Conservation (phyloP, 2,797 vertebrate species). For the Xenopus petersii region DNA sequence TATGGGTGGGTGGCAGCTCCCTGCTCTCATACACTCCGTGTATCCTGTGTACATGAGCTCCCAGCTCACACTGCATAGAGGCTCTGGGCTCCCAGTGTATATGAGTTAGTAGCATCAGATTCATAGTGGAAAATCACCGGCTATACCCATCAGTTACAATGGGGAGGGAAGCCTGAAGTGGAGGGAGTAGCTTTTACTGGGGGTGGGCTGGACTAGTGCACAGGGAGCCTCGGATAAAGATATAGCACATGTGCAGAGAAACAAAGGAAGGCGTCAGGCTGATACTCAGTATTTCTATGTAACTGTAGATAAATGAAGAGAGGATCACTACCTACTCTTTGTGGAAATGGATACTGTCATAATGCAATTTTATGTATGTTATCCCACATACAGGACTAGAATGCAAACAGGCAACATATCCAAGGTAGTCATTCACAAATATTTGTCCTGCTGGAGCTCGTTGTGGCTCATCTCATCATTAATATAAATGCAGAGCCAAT, state of each 20-base stretch:
- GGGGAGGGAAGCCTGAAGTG: neutral
- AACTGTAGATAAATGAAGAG: too few relatives aligned
- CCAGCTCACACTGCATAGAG: neutral
- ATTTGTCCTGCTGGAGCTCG: too few relatives aligned
- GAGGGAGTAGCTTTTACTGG: neutral
- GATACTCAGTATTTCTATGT: too few relatives aligned
- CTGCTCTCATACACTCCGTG: neutral
- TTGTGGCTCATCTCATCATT: too few relatives aligned
- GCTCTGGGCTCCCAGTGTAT: neutral
- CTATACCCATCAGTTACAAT: neutral
- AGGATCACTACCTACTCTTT: too few relatives aligned
- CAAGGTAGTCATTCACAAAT: too few relatives aligned
- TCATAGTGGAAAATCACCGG: constrained; percentile 37
- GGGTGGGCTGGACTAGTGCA: neutral
- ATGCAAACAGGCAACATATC: too few relatives aligned
- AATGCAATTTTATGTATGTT: too few relatives aligned
- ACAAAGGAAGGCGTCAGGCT: neutral
- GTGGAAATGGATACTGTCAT: too few relatives aligned
- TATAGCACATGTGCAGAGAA: constrained; percentile 1
- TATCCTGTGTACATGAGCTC: neutral
- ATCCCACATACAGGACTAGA: too few relatives aligned
- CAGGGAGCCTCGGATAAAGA: neutral
- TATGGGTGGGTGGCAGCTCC: neutral
- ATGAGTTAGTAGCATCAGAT: neutral
- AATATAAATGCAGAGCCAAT: too few relatives aligned